Conservation (phyloP, 1,140 invertebrate genomes). For the Leptinotarsa undecemlineata region DNA sequence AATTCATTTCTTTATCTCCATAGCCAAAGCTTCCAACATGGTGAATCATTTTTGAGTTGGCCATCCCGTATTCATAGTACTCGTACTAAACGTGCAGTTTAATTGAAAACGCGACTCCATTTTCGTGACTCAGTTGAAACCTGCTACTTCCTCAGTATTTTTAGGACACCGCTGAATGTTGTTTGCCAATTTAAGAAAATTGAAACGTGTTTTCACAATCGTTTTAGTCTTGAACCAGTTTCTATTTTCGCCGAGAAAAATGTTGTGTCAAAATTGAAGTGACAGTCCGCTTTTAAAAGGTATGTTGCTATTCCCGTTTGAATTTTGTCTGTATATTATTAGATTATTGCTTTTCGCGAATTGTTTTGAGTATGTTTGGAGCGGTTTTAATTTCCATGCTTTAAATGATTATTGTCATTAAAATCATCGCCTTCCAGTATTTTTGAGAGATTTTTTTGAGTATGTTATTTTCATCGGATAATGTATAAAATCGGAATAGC, state of each 20-base stretch:
- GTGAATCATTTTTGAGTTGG: too few species aligned
- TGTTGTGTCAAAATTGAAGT: slow-evolving; percentile 14
- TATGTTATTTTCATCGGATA: background rate
- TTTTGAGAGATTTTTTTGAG: background rate
- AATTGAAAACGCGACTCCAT: background rate
- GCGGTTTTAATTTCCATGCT: too few species aligned
- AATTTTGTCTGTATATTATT: background rate
- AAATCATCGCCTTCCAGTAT: background rate
- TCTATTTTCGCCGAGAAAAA: slow-evolving; percentile 14
- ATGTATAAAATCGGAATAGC: background rate
- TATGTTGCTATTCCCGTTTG: background rate
- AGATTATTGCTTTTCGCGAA: background rate
- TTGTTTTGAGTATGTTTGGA: too few species aligned
- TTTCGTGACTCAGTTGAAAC: background rate
- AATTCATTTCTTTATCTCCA: too few species aligned
- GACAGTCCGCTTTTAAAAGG: background rate
- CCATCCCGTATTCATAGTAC: too few species aligned
- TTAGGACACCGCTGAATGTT: background rate
- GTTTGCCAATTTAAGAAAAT: background rate
- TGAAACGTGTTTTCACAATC: slow-evolving; percentile 6
- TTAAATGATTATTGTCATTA: background rate
- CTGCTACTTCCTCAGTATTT: slow-evolving; percentile 3
- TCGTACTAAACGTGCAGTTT: background rate
- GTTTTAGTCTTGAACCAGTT: slow-evolving; percentile 9
- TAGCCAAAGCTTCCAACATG: too few species aligned